These are phyloP conservation scores for Platycheirus rosarum DNA, from an alignment of 2,888 invertebrate genomes.

Conservation along the genomic window DNA sequence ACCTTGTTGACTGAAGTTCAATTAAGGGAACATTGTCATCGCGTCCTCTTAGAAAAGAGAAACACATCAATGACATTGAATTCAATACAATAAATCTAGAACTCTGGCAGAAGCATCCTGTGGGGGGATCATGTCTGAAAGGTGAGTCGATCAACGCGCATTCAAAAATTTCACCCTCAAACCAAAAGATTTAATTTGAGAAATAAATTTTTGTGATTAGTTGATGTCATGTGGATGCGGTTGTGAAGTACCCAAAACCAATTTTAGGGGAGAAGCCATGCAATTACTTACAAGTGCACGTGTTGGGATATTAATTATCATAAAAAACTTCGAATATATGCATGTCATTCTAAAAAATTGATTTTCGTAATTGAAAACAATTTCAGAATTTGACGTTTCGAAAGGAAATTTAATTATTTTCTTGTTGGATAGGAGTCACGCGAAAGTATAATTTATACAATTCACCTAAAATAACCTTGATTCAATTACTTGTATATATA, in stretches of 20 bases:
- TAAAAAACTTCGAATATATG: conserved; percentile 2
- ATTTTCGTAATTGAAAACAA: conserved; percentile 16
- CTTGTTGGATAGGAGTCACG: conserved; percentile 5
- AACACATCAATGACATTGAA: conserved; percentile 42
- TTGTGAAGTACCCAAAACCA: background rate
- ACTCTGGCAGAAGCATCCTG: conserved; percentile 69
- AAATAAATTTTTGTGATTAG: conserved; percentile 56
- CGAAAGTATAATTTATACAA: conserved; percentile 35
- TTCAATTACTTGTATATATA: conserved; percentile 63
- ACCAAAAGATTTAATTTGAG: conserved; percentile 29
- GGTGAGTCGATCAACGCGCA: conserved; percentile 28
- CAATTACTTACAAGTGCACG: conserved; percentile 64
- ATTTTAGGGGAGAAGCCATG: conserved; percentile 31
- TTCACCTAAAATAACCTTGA: conserved; percentile 46
- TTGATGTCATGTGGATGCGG: conserved; percentile 49
- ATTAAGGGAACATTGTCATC: conserved; percentile 55
- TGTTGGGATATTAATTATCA: conserved; percentile 65
- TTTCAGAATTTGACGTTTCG: background rate
- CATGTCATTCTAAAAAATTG: conserved; percentile 5
- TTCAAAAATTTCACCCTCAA: too few relatives aligned
- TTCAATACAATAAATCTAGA: conserved; percentile 66
- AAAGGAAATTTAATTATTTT: conserved; percentile 37
- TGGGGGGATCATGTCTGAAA: conserved; percentile 36
- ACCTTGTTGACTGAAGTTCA: conserved; percentile 74
- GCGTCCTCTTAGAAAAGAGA: background rate